These are phyloP conservation scores for Tokudaia tokunoshimensis DNA, from an alignment of 2,797 vertebrate species.

Conservation along the genomic window DNA sequence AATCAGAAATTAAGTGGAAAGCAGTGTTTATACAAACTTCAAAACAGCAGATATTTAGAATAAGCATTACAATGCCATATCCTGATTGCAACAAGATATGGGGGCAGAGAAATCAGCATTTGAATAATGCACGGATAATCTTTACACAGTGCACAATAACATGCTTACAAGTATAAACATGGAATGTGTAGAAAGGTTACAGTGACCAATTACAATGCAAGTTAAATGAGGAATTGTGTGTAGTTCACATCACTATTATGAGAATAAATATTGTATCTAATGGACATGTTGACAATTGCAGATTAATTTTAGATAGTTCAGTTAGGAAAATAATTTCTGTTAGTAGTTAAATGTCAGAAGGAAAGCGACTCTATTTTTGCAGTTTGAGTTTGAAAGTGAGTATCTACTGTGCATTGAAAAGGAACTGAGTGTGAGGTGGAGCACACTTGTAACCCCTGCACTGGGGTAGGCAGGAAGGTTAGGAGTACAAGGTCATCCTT, in stretches of 20 bases:
- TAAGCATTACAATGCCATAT: background rate
- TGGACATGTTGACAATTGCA: background rate
- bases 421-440: background rate
- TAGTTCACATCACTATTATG: constrained; percentile 13
- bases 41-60: background rate
- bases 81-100: background rate
- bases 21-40: background rate
- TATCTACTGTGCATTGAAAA: constrained; percentile 20
- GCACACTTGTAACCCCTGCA: background rate
- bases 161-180: background rate
- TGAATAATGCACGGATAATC: background rate
- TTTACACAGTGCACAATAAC: background rate
- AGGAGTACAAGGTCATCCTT: background rate
- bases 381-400: constrained; percentile 69
- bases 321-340: constrained; percentile 8
- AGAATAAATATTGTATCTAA: constrained; percentile 18
- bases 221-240: constrained; percentile 28
- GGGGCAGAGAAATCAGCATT: background rate
- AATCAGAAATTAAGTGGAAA: background rate
- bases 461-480: background rate
- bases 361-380: constrained; percentile 41
- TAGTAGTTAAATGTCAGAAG: background rate
- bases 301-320: constrained; percentile 34
- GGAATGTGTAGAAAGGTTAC: background rate
- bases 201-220: constrained; percentile 18